phyloP scores from a whole-genome alignment of 2,113 vertebrate species.

The Rhynchomys soricoides region DNA sequence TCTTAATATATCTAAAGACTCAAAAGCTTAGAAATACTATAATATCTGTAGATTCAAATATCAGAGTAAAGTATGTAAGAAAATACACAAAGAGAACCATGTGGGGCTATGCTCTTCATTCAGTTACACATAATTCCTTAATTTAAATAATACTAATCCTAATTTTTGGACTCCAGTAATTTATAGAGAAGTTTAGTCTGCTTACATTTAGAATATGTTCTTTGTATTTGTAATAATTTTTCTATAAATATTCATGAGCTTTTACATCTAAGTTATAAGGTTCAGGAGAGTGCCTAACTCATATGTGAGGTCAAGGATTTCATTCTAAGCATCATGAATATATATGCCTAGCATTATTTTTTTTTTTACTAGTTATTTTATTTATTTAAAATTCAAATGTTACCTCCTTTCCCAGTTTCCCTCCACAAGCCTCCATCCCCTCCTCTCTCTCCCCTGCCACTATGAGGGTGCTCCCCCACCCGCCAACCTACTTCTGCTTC shows the following conservation, averaged over 20 bases:
- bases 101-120: not conserved
- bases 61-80: not conserved
- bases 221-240: not conserved
- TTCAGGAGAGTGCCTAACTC: not conserved
- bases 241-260: not conserved
- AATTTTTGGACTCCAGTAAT: not conserved
- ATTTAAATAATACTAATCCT: not conserved
- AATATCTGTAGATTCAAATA: not conserved
- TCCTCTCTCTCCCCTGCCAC: too few species aligned
- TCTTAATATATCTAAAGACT: not conserved
- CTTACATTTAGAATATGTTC: not conserved
- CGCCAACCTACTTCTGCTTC: too few species aligned
- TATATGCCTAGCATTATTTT: too few species aligned
- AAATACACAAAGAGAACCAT: not conserved
- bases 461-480: too few species aligned
- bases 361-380: too few species aligned
- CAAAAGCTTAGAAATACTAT: not conserved
- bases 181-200: not conserved
- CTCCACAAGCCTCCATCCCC: too few species aligned
- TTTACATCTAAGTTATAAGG: not conserved
- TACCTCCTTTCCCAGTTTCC: too few species aligned
- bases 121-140: not conserved
- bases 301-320: not conserved
- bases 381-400: too few species aligned
- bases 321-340: not conserved